Base-by-base conservation (phyloP, 1,140 invertebrate genomes). In the Monomorium pharaonis region DNA sequence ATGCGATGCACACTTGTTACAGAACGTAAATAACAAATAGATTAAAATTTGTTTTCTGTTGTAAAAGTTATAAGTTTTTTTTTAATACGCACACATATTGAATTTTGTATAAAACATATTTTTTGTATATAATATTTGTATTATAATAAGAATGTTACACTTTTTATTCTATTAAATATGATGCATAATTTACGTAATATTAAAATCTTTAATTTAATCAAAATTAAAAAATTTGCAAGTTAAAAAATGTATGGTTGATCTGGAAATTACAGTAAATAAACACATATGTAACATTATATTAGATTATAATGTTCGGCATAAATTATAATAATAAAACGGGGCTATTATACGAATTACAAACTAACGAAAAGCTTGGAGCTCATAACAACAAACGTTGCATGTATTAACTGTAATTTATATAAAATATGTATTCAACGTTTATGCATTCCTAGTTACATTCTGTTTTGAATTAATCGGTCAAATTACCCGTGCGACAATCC, bases 401-500 rank as follows among this genome's bases (percentile, higher is more conserved):
- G 2, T 62, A 60, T 76, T 24, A 60, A 37, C 33, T 56, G 24
- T 60, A 21, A 58, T 60, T 44, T 60, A 62, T 24, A 27, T 14
- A 58, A 42, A 42, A 9, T 16, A 47, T 72, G 2, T 33, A 72
- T 1, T 14, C 7, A 30, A 42, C 6, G 16, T 58, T 42, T 58
- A 75, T 37, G 49, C 9, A 74, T 56, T 33, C 3, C 30, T 37
- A 56, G 5, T 14, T 56, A 6, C 10, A 37, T 58, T 44, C 12
- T 44, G 44, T 47, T 67, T 67, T 16, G 24, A 67, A 49, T 74
- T 54, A 54, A 74, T 74, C 56, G 37, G 27, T 54, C 6, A 51
- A 72, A 51, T 47, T 51, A 37, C 24, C 37, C n/a, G n/a, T 5
- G n/a, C 16, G 1, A 67, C 1, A 47, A 7, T 37, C 2, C 3